Percentiles rank a stretch among this genome's conserved stretches.
phyloP scores from a whole-genome alignment of 2,888 invertebrate species.

The Lithodes maja region DNA sequence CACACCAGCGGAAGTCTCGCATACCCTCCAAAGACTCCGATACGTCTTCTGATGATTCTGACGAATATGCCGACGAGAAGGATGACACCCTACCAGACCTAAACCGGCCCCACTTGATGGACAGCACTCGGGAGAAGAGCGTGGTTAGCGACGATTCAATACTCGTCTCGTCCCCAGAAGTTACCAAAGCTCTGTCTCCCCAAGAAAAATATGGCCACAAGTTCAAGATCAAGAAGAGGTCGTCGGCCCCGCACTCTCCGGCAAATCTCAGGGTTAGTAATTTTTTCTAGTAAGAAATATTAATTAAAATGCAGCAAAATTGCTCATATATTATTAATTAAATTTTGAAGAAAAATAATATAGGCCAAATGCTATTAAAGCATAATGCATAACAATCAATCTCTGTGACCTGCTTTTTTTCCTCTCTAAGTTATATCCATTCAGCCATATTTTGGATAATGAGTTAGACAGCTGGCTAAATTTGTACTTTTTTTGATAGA shows the following conservation, averaged over 20 bases:
- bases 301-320: no score
- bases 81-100: slow-evolving; percentile 4
- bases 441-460: no score
- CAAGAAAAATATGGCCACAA: slow-evolving; percentile 54
- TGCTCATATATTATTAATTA: no score
- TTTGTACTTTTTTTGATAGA: no score
- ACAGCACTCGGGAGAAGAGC: background rate
- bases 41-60: background rate
- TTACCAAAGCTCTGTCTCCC: background rate
- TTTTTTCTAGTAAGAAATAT: no score
- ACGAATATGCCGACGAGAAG: background rate
- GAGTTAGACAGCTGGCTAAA: no score
- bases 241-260: background rate
- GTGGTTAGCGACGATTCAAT: background rate
- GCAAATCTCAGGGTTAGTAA: no score
- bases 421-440: no score
- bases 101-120: background rate
- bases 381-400: no score
- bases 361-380: no score
- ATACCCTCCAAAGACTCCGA: background rate
- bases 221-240: slow-evolving; percentile 50
- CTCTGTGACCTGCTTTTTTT: no score
- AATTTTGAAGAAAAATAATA: no score
- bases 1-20: background rate
- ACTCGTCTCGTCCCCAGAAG: background rate